phyloP scores from a whole-genome alignment of 2,888 invertebrate genomes.

The Apocheima hispidaria region DNA sequence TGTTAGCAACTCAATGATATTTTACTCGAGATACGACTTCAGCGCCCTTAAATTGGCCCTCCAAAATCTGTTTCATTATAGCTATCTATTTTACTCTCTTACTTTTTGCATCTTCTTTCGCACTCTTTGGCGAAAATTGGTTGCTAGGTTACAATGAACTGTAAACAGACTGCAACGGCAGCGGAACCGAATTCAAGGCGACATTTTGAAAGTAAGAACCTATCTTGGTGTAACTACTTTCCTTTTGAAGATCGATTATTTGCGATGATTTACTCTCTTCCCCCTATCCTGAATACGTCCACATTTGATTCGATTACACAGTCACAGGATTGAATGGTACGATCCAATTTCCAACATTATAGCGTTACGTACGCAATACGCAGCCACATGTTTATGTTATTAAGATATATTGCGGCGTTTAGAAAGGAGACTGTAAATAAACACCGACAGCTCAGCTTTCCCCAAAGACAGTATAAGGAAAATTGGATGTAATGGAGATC shows the following conservation, averaged over 20 bases:
- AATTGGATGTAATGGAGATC: constrained; percentile 2
- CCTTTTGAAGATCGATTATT: neutral
- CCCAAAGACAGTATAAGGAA: neutral
- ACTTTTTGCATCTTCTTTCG: no score
- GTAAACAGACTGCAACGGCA: no score
- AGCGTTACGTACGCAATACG: constrained; percentile 8
- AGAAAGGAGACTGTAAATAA: constrained; percentile 17
- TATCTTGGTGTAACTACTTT: no score
- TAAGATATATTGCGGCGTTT: constrained; percentile 12
- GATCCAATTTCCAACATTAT: constrained; percentile 15
- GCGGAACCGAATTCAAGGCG: no score
- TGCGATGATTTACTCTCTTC: neutral
- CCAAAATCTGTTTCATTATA: no score
- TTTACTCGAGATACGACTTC: no score
- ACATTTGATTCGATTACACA: constrained; percentile 25
- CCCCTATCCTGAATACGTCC: constrained; percentile 2
- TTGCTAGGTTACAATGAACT: no score
- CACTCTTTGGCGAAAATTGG: no score
- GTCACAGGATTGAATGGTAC: constrained; percentile 23
- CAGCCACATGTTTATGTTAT: constrained; percentile 12
- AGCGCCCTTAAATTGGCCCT: no score
- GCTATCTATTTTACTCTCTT: no score
- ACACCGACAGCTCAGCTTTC: constrained; percentile 9
- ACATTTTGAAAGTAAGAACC: no score
- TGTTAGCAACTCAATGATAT: no score